Base-by-base conservation (phyloP, 64 coral and sea anemone genomes). In the Catalaphyllia jardinei region DNA sequence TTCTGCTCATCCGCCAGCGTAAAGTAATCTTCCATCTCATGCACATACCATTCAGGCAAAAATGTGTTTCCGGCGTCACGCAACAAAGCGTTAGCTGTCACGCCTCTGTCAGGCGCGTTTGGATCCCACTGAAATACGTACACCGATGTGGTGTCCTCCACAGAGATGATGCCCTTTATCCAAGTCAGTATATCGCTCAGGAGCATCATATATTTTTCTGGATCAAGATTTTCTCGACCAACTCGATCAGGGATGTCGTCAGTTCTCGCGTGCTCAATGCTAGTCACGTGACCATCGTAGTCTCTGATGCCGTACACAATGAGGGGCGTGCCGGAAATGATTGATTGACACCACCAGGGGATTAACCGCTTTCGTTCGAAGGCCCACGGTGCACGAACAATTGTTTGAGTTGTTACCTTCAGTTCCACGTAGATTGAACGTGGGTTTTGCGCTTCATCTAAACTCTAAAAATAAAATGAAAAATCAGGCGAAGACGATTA, bases 281-380 rank as follows among this genome's bases (percentile, higher is more conserved):
- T 49, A n/a, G 24, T 69, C 81, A 85, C 81, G 81, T 85, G 81
- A 52, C 81, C 81, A 38, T 85, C 63, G 67, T 85, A 85, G 81
- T 85, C 81, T 35, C 81, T 38, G 15, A 52, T 67, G 15, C 81
- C 81, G 33, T 85, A 85, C 38, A 85, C 63, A 85, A 85, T 71
- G 25, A 85, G 81, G 11, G 81, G 81, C 39, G 63, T 71, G n/a
- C 81, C 81, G 4, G 81, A 24, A n/a, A 71, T 33, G 63, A 85
- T 52, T 17, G 81, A 85, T 42, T 85, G 81, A 85, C 81, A 85
- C 81, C 81, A 85, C 81, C 81, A 85, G 8, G 81, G 81, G 25
- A 85, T 62, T 0, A 85, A 24, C 15, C 81, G 65, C 62, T 71
- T 85, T 85, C 67, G 62, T 42, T 85, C 71, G 33, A 85, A 85